phyloP scores from a whole-genome alignment of 2,888 invertebrate species.

The Ellobium chinense region DNA sequence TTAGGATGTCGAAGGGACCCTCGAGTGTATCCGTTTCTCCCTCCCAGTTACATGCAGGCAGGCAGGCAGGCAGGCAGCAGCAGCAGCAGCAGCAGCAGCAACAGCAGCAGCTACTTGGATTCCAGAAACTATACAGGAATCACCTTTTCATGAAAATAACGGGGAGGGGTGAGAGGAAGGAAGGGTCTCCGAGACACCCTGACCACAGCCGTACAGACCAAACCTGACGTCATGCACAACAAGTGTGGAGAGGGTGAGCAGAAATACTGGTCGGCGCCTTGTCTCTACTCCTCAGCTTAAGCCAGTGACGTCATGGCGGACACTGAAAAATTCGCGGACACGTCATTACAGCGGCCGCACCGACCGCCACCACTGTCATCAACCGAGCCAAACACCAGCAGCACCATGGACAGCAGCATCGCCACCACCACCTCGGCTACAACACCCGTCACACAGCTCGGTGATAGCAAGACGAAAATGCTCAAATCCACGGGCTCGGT shows the following conservation, averaged over 20 bases:
- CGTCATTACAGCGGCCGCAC: background rate
- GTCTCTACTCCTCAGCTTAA: no score
- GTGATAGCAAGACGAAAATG: background rate
- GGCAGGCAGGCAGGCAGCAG: background rate
- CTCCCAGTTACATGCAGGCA: background rate
- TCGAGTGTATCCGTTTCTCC: background rate
- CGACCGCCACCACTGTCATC: background rate
- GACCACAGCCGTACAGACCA: no score
- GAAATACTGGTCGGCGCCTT: no score
- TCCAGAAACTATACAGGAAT: background rate
- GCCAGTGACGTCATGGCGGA: background rate
- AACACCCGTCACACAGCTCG: background rate
- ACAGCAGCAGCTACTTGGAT: background rate
- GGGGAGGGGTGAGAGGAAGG: background rate
- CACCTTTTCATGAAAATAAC: background rate
- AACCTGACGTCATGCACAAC: no score
- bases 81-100: background rate
- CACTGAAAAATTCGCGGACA: background rate
- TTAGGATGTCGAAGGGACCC: no score
- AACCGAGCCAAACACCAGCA: background rate
- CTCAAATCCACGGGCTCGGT: background rate
- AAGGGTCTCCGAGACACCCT: background rate
- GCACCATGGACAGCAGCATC: background rate
- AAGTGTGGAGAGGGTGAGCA: no score
- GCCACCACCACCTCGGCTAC: background rate